Evolutionary conservation across 2,113 vertebrate genomes (phyloP).

Genomic region (Alligator mississippiensis): DNA sequence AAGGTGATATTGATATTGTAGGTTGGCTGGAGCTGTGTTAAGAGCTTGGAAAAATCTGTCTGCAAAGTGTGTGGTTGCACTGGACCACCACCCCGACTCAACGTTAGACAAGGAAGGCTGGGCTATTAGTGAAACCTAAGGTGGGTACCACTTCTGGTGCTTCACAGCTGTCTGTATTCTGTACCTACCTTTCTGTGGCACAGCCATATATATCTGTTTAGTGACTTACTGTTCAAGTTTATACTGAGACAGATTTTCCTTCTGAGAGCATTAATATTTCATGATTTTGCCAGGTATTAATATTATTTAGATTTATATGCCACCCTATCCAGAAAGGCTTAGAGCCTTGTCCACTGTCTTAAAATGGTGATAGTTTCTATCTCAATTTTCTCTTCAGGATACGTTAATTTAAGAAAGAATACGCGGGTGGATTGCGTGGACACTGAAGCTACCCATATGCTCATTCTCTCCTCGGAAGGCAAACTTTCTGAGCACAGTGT

Average conservation of each 20-base stretch:
- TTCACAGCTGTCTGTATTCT: background rate
- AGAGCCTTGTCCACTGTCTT: background rate
- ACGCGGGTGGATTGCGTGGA: background rate
- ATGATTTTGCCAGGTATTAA: background rate
- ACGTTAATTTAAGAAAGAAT: rapidly evolving
- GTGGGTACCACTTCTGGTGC: background rate
- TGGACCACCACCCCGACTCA: background rate
- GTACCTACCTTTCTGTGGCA: background rate
- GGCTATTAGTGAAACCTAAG: background rate
- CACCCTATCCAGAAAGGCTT: too few relatives aligned
- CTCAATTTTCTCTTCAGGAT: background rate
- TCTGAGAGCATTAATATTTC: background rate
- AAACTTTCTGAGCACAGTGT: slow-evolving; percentile 14
- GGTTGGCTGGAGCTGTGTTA: background rate
- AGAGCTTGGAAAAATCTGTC: background rate
- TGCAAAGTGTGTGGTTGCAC: background rate
- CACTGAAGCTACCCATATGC: background rate
- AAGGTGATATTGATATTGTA: background rate
- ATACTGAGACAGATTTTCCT: background rate
- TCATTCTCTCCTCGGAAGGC: background rate
- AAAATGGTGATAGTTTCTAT: rapidly evolving
- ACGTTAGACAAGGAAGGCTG: background rate
- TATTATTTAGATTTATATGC: too few relatives aligned
- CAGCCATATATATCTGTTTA: background rate
- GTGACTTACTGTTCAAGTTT: background rate